Evolutionary conservation across 2,113 vertebrate genomes (phyloP).

Genomic region (Agelaius tricolor): DNA sequence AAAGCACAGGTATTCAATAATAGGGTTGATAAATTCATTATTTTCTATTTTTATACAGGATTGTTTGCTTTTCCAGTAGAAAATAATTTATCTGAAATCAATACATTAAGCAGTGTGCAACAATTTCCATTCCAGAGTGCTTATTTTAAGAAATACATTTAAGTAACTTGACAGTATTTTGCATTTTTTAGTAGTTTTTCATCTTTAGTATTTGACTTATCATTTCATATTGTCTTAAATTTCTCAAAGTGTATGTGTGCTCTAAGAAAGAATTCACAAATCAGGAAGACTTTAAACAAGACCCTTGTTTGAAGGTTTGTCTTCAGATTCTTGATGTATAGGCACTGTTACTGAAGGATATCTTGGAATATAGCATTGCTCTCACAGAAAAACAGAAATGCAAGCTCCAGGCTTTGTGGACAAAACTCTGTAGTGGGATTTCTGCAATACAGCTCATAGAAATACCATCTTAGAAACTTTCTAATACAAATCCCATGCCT

Average conservation of each 20-base stretch:
- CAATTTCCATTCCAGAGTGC: neutral
- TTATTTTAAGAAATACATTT: neutral
- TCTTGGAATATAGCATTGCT: neutral
- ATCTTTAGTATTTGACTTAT: neutral
- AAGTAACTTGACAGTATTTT: neutral
- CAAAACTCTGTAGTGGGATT: neutral
- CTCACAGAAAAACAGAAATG: neutral
- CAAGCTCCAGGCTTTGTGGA: neutral
- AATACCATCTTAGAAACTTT: neutral
- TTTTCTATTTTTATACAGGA: neutral
- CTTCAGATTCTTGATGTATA: neutral
- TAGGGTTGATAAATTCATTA: neutral
- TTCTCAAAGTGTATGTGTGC: neutral
- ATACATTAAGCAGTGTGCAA: neutral
- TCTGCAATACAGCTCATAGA: neutral
- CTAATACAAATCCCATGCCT: accelerated
- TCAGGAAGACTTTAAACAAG: neutral
- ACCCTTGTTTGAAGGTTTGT: neutral
- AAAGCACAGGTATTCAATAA: neutral
- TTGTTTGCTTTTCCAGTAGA: neutral
- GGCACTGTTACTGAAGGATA: neutral
- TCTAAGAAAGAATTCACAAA: neutral
- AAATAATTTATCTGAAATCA: neutral
- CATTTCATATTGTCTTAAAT: neutral
- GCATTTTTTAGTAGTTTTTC: neutral